A percentile compares a stretch with the other conserved stretches of the same genome.
These are phyloP conservation scores for Mesembrinibis cayennensis DNA, from an alignment of 2,113 vertebrate species.

Conservation along the genomic window DNA sequence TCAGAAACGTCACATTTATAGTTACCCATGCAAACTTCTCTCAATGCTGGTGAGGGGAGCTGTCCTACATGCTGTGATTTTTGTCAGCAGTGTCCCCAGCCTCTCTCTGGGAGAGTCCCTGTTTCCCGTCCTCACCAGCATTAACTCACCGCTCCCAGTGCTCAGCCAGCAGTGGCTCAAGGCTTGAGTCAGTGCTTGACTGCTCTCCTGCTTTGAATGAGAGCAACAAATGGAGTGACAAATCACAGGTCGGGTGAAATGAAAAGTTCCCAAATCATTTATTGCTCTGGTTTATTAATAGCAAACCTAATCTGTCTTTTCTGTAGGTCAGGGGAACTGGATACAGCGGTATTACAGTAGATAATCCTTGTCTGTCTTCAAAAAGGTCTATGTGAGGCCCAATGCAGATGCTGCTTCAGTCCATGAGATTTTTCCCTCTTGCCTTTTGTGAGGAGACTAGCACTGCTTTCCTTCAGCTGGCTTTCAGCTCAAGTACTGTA, in stretches of 20 bases:
- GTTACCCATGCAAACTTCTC: neutral
- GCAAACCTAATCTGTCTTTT: neutral
- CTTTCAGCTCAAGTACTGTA: neutral
- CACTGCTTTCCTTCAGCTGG: neutral
- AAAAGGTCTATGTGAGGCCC: neutral
- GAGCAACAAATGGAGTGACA: neutral
- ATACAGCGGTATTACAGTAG: neutral
- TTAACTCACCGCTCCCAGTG: rapidly evolving
- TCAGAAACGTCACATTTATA: neutral
- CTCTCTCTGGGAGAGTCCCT: neutral
- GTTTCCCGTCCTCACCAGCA: neutral
- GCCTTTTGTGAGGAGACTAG: neutral
- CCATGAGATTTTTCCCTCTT: neutral
- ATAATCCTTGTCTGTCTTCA: neutral
- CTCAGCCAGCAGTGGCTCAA: neutral
- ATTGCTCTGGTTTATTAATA: neutral
- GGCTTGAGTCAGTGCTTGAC: neutral
- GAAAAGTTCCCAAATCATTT: neutral
- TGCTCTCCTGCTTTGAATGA: neutral
- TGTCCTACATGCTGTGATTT: neutral
- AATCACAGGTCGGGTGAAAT: neutral
- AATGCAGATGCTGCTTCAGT: neutral
- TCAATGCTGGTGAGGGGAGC: neutral
- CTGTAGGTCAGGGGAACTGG: neutral
- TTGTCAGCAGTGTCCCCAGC: neutral